Evolutionary conservation across 1,140 invertebrate genomes (phyloP).

Genomic region (Procambarus virginalis): DNA sequence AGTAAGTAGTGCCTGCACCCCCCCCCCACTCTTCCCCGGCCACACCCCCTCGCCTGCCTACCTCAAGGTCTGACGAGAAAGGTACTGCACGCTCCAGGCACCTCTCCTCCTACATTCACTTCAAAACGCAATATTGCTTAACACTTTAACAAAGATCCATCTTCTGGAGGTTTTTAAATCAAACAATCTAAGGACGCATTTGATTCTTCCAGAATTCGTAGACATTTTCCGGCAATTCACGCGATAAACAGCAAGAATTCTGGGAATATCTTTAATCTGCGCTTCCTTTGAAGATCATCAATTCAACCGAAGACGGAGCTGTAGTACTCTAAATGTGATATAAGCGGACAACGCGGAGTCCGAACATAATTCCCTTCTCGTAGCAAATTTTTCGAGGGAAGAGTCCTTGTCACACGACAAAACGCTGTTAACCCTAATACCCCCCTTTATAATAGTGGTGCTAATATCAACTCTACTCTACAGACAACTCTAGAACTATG

Average conservation of each 20-base stretch:
- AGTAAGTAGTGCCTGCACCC: constrained; percentile 30
- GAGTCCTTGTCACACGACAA: not conserved
- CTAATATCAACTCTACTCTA: not conserved
- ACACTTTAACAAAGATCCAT: not conserved
- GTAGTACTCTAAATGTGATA: not conserved
- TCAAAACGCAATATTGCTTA: not conserved
- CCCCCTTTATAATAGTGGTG: not conserved
- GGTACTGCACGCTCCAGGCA: not conserved
- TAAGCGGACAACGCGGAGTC: not conserved
- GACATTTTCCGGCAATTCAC: not conserved
- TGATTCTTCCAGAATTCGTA: not conserved
- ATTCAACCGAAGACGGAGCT: not conserved
- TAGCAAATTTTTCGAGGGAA: not conserved
- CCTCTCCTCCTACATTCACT: not conserved
- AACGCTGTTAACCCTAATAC: not conserved
- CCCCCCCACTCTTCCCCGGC: not conserved
- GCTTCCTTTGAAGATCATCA: not conserved
- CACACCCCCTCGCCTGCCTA: not conserved
- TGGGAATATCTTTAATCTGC: not conserved
- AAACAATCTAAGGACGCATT: not conserved
- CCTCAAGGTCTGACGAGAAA: constrained; percentile 11
- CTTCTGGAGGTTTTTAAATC: not conserved
- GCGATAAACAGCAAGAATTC: not conserved
- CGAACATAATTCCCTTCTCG: not conserved
- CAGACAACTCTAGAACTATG: not conserved